Base-by-base conservation (phyloP, 2,797 vertebrate species). In the Spondyliosoma cantharus region DNA sequence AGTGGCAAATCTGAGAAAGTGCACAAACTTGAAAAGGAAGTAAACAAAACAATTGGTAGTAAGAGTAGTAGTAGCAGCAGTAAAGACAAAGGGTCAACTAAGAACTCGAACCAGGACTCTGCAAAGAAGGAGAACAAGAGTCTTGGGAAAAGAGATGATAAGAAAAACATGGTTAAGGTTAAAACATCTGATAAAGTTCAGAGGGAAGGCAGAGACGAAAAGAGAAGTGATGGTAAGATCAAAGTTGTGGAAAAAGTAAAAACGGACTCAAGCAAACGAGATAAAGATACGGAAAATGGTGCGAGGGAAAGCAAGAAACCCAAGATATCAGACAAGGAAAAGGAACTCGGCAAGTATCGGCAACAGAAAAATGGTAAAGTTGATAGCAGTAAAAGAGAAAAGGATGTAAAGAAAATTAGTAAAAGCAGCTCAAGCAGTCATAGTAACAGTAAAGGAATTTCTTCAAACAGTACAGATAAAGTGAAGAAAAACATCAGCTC, bases 281-380 rank as follows among this genome's bases (percentile, higher is more conserved):
- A 94, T 5, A 96, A 93, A 78, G 89, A 90, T 22, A 82, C 90
- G 17, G 93, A 93, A 42, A 95, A 93, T 54, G 83, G 85, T 22
- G 77, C 66, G 4, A 90, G 56, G 48, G 90, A 95, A 74, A 92
- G 90, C 56, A 95, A 92, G 87, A 97, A 80, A 71, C 54, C 14
- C 48, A 90, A 62, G 61, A 60, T 29, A 20, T 87, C 78, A 2
- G 88, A 91, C n/a, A 93, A 91, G 70, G 93, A 91, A 62, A 96
- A 93, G 63, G 94, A 95, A 1, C 80, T 57, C 2, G 66, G 73
- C 66, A 94, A 82, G 62, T 48, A 74, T 46, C 78, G 8, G n/a
- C 91, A 89, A 0, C 57, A 87, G 62, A 96, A 93, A 80, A 96
- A 95, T 1, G 95, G 94, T n/a, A 93, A 94, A 80, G 86, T 95